Evolutionary conservation across 2,888 invertebrate genomes (phyloP).

Genomic region (Tyria jacobaeae): DNA sequence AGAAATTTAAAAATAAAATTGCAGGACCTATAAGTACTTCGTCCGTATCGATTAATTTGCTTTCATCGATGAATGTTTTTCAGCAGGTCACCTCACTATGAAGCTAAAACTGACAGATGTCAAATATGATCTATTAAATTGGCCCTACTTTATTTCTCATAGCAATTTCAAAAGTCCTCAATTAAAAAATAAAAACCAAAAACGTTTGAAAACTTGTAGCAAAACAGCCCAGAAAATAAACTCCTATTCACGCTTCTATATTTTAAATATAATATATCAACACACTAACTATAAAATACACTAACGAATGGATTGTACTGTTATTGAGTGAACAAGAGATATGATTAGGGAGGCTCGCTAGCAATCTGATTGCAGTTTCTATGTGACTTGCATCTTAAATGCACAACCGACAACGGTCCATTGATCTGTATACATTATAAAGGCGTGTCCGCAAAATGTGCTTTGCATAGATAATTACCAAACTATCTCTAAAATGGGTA

Average conservation of each 20-base stretch:
- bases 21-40: too few relatives aligned
- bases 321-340: constrained; percentile 65
- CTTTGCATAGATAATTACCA: constrained; percentile 19
- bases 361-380: constrained; percentile 52
- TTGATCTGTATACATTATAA: constrained; percentile 43
- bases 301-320: constrained; percentile 68
- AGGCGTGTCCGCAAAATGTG: constrained; percentile 20
- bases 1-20: too few relatives aligned
- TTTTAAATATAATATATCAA: constrained; percentile 3
- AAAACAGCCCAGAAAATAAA: too few relatives aligned
- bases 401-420: constrained; percentile 28
- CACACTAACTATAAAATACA: constrained; percentile 17
- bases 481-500: constrained; percentile 15
- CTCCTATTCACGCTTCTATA: not conserved
- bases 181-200: too few relatives aligned
- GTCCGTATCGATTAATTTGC: too few relatives aligned
- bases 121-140: too few relatives aligned
- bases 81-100: too few relatives aligned
- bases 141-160: too few relatives aligned
- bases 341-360: constrained; percentile 64
- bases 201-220: too few relatives aligned
- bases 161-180: too few relatives aligned
- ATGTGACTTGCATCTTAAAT: constrained; percentile 64
- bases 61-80: too few relatives aligned
- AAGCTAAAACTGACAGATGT: too few relatives aligned